A percentile compares a stretch with the other conserved stretches of the same genome.
Evolutionary conservation across 64 coral and sea anemone species (phyloP).

Genomic region (Orbicella faveolata): DNA sequence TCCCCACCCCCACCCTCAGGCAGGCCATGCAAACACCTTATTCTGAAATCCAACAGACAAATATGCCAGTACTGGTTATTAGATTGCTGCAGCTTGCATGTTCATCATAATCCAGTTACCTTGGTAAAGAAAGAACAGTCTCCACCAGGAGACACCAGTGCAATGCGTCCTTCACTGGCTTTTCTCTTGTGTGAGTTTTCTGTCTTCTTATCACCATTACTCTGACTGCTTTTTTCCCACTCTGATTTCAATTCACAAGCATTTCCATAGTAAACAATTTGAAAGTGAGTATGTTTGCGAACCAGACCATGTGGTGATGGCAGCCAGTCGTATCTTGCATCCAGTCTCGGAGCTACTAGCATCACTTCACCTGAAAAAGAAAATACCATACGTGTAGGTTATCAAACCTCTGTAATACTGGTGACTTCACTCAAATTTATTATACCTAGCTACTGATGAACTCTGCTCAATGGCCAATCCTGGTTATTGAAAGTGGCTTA

Average conservation of each 20-base stretch:
- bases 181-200: conserved; percentile 46
- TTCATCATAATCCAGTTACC: conserved; percentile 24
- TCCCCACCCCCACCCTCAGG: no score
- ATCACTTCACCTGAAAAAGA: conserved; percentile 65
- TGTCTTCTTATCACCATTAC: conserved; percentile 8
- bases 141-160: conserved; percentile 68
- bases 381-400: no score
- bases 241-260: conserved; percentile 55
- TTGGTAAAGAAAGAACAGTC: conserved; percentile 76
- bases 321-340: conserved; percentile 92
- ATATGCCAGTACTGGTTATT: neutral
- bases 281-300: conserved; percentile 47
- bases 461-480: no score
- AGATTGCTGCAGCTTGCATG: neutral
- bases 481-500: no score
- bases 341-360: conserved; percentile 61
- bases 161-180: conserved; percentile 59
- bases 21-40: no score
- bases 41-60: neutral
- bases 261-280: conserved; percentile 67
- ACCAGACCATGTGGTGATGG: conserved; percentile 75
- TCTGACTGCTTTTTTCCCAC: neutral
- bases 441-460: no score
- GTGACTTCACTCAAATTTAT: no score
- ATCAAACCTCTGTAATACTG: no score